Evolutionary conservation across 2,113 vertebrate genomes (phyloP).

Genomic region (Ameiurus melas): DNA sequence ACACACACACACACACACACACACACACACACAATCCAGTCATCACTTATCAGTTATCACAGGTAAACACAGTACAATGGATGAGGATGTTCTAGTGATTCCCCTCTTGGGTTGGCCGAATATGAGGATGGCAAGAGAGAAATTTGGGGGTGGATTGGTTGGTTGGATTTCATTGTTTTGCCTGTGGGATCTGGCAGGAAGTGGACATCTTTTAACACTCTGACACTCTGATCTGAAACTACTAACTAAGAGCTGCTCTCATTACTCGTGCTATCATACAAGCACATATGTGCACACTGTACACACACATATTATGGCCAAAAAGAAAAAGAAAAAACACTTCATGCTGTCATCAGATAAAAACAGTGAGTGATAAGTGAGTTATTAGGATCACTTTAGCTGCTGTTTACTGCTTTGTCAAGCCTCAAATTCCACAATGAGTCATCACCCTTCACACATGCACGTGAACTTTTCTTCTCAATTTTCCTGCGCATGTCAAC

Average conservation of each 20-base stretch:
- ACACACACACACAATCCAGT: background rate
- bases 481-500: slow-evolving; percentile 4
- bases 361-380: slow-evolving; percentile 13
- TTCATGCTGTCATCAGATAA: slow-evolving; percentile 11
- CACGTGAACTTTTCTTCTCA: background rate
- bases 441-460: slow-evolving; percentile 13
- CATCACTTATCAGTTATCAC: slow-evolving; percentile 50
- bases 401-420: slow-evolving; percentile 9
- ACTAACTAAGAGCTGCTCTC: slow-evolving; percentile 63
- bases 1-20: too few species aligned
- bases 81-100: slow-evolving; percentile 51
- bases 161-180: slow-evolving; percentile 57
- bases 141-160: slow-evolving; percentile 40
- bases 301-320: slow-evolving; percentile 33
- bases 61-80: slow-evolving; percentile 63
- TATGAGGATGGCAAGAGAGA: background rate
- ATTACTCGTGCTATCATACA: slow-evolving; percentile 63
- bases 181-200: slow-evolving; percentile 53
- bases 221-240: slow-evolving; percentile 41
- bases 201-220: slow-evolving; percentile 64
- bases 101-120: slow-evolving; percentile 34
- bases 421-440: slow-evolving; percentile 26
- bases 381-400: slow-evolving; percentile 27
- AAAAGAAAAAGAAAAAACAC: background rate
- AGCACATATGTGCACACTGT: slow-evolving; percentile 64